Evolutionary conservation across 2,888 invertebrate species (phyloP).

Genomic region (Drosophila ezoana): DNA sequence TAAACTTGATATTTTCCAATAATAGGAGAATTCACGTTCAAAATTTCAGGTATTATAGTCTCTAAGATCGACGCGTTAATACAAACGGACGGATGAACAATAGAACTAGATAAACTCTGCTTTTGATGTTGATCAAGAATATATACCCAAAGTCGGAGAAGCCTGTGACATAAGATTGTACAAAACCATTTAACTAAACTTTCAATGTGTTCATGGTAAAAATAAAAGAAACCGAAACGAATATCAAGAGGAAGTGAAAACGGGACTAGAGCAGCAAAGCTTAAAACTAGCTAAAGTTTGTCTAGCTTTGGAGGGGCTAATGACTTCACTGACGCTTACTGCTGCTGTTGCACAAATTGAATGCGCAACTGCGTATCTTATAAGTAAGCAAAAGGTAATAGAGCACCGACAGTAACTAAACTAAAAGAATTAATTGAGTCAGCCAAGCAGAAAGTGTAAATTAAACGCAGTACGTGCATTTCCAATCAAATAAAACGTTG

Average conservation of each 20-base stretch:
- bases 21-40: no score
- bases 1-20: no score
- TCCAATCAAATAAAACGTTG: conserved; percentile 25
- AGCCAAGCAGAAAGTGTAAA: conserved; percentile 77
- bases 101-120: no score
- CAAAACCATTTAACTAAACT: no score
- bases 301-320: conserved; percentile 56
- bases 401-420: conserved; percentile 50
- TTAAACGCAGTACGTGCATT: conserved; percentile 56
- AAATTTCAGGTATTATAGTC: no score
- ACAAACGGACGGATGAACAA: no score
- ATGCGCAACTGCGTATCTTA: conserved; percentile 21
- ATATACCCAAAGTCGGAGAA: no score
- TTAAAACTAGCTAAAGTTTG: conserved; percentile 38
- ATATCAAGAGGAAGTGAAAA: conserved; percentile 10
- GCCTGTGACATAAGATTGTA: no score
- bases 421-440: conserved; percentile 76
- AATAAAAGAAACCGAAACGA: conserved; percentile 6
- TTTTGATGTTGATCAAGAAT: no score
- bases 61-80: no score
- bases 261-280: conserved; percentile 31
- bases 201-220: no score
- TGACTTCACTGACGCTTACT: conserved; percentile 54
- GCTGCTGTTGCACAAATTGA: conserved; percentile 50
- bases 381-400: conserved; percentile 63